Conservation (phyloP, 92 coral and sea anemone genomes). For the Heliopora coerulea region DNA sequence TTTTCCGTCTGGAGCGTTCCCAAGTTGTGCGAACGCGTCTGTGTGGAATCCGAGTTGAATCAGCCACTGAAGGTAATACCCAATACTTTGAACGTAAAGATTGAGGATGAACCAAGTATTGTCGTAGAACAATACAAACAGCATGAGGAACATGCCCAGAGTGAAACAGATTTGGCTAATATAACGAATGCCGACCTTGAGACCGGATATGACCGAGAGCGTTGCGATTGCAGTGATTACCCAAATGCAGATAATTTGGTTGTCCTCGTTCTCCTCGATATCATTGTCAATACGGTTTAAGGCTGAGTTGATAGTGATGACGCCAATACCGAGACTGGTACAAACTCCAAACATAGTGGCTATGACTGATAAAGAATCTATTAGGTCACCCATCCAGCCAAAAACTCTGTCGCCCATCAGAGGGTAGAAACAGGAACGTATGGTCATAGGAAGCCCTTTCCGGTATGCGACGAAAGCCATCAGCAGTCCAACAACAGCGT, state of each 20-base stretch:
- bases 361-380: conserved; percentile 74
- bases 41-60: conserved; percentile 90
- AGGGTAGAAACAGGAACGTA: conserved; percentile 86
- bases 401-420: conserved; percentile 74
- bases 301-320: conserved; percentile 41
- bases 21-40: conserved; percentile 87
- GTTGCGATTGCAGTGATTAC: conserved; percentile 80
- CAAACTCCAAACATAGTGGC: conserved; percentile 89
- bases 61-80: conserved; percentile 85
- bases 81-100: conserved; percentile 67
- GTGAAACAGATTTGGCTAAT: conserved; percentile 78
- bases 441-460: conserved; percentile 81
- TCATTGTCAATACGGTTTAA: conserved; percentile 58
- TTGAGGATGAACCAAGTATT: conserved; percentile 88
- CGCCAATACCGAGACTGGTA: conserved; percentile 90
- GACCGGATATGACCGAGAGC: conserved; percentile 75
- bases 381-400: conserved; percentile 74
- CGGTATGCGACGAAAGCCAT: conserved; percentile 73
- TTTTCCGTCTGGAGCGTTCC: conserved; percentile 73
- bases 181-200: conserved; percentile 79
- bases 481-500: conserved; percentile 77
- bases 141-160: conserved; percentile 79
- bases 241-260: conserved; percentile 81
- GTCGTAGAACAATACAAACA: conserved; percentile 81
- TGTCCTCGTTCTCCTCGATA: conserved; percentile 52